Evolutionary conservation across 1,140 invertebrate genomes (phyloP).

Genomic region (Cydia amplana): DNA sequence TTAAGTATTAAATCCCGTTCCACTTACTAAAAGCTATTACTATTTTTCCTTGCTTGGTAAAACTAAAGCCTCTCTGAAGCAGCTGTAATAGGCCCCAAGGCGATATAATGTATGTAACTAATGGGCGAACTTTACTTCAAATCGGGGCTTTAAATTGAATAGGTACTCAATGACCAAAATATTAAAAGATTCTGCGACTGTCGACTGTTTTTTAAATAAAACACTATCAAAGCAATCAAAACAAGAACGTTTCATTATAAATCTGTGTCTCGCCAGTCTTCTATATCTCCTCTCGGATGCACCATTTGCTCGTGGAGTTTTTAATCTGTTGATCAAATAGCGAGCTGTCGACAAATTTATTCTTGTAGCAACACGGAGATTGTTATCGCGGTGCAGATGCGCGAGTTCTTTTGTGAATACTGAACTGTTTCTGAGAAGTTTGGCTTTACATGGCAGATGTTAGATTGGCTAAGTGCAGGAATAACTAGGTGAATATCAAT

Average conservation of each 20-base stretch:
- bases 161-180: background rate
- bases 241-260: conserved; percentile 30
- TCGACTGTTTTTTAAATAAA: background rate
- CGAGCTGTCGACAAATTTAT: conserved; percentile 69
- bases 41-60: no score
- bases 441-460: background rate
- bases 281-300: conserved; percentile 47
- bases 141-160: no score
- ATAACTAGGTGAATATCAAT: background rate
- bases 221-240: conserved; percentile 10
- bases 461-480: conserved; percentile 6
- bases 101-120: no score
- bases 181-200: background rate
- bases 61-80: no score
- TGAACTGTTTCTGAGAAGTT: conserved; percentile 21
- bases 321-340: conserved; percentile 73
- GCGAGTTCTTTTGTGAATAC: conserved; percentile 27
- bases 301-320: conserved; percentile 63
- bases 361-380: conserved; percentile 61
- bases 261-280: conserved; percentile 33
- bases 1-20: no score
- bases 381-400: conserved; percentile 53
- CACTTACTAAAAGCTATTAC: no score
- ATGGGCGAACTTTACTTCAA: no score
- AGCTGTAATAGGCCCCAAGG: no score